Evolutionary conservation across 1,140 invertebrate genomes (phyloP), one percentile per base, ranked within the genome.

Genomic region (Phymorhynchus buccinoides): DNA sequence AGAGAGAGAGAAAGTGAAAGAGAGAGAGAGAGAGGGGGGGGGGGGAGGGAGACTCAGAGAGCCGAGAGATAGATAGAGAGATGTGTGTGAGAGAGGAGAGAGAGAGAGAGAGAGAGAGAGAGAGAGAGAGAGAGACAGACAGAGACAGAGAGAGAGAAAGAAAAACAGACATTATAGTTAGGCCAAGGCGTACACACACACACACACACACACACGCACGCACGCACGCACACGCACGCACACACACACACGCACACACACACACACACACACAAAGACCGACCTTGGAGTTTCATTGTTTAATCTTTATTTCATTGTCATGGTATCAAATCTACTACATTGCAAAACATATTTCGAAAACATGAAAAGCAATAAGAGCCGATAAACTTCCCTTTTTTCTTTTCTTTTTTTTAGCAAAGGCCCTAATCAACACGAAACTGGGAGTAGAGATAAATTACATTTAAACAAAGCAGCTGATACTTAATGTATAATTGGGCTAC

Each of bases 121-220:
- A 80, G 32, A 80, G 79, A 30, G 12, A 78, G 18, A 78, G 39
- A 78, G 30, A 4, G 35, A 16, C 27, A 9, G 30, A 16, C 30
- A 68, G 42, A 80, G n/a, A 52, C 42, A 56, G 42, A 48, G n/a
- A 48, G 44, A 52, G 42, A 80, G 32, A 80, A 18, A 80, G 79
- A 30, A 3, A 78, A 18, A 78, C 14, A 78, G 30, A 4, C 6
- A 16, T 41, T 3, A 37, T 3, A 37, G 14, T 3, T 7, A 37
- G 37, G 14, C 6, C 14, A 30, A 56, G 14, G 9, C 9, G 27
- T n/a, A 9, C 80, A 80, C 42, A 48, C 80, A 66, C 37, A 22
- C 52, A 41, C 80, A 68, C 52, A 82, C 35, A 82, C 35, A 62
- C 80, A 62, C 3, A 37, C 41, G 30, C 75, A 78, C 39, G 30